Evolutionary conservation across 2,113 vertebrate species (phyloP).

Genomic region (Bombycilla garrulus): DNA sequence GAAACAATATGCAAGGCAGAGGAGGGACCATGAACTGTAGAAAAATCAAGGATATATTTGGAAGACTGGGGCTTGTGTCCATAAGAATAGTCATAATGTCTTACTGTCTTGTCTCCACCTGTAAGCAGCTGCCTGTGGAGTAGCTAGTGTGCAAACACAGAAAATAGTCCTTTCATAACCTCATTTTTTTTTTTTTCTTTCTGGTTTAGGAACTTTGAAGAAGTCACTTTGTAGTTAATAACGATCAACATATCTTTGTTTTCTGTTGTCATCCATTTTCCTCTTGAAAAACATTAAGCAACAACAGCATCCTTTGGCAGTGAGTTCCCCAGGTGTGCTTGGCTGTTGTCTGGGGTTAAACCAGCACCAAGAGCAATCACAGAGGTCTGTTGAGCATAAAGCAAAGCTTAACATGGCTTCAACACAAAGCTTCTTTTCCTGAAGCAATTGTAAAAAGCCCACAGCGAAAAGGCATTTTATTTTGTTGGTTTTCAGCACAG

Average conservation of each 20-base stretch:
- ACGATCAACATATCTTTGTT: background rate
- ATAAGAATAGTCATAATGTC: background rate
- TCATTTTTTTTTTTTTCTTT: background rate
- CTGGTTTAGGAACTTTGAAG: background rate
- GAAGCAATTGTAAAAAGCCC: background rate
- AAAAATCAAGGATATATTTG: background rate
- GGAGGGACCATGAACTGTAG: background rate
- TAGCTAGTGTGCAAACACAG: background rate
- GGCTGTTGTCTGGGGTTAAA: background rate
- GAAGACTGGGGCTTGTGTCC: background rate
- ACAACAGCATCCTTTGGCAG: background rate
- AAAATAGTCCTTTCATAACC: background rate
- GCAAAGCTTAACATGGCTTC: background rate
- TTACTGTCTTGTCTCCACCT: background rate
- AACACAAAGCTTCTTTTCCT: background rate
- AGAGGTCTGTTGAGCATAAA: background rate
- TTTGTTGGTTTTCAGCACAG: background rate
- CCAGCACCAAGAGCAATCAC: fast-evolving
- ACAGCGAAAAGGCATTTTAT: background rate
- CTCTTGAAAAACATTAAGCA: background rate
- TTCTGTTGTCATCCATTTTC: background rate
- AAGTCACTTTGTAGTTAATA: background rate
- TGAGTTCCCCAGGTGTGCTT: background rate
- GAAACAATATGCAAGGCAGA: background rate
- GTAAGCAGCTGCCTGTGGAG: background rate